A percentile compares a stretch with the other conserved stretches of the same genome.
phyloP scores from a whole-genome alignment of 2,888 invertebrate species.

The Abrostola triplasia region DNA sequence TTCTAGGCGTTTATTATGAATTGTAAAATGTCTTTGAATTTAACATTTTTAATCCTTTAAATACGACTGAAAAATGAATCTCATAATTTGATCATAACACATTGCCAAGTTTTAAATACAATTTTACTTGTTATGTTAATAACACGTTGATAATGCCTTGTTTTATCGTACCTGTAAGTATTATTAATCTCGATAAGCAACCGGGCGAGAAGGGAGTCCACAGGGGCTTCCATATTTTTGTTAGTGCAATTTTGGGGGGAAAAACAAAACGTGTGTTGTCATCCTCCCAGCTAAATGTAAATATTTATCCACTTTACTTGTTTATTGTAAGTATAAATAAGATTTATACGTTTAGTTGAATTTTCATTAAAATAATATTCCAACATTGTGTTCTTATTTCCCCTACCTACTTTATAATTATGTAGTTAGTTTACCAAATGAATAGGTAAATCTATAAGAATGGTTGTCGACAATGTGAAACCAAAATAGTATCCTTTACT shows the following conservation, averaged over 20 bases:
- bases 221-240: constrained; percentile 78
- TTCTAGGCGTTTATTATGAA: no score
- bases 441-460: no score
- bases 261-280: constrained; percentile 50
- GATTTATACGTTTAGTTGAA: constrained; percentile 89
- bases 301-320: constrained; percentile 83
- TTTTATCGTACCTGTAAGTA: constrained; percentile 18
- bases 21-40: no score
- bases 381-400: constrained; percentile 59
- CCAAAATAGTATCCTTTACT: no score
- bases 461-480: no score
- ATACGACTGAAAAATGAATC: no score
- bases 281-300: constrained; percentile 77
- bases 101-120: not conserved
- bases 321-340: constrained; percentile 88
- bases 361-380: constrained; percentile 86
- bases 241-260: constrained; percentile 84
- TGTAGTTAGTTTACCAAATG: no score
- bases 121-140: no score
- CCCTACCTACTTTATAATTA: not conserved
- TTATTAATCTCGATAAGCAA: constrained; percentile 58
- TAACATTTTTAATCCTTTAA: no score
- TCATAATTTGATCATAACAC: not conserved
- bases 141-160: constrained; percentile 27
- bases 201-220: constrained; percentile 60